These are phyloP conservation scores for Aleadryas rufinucha DNA, from an alignment of 2,113 vertebrate species.

Conservation along the genomic window DNA sequence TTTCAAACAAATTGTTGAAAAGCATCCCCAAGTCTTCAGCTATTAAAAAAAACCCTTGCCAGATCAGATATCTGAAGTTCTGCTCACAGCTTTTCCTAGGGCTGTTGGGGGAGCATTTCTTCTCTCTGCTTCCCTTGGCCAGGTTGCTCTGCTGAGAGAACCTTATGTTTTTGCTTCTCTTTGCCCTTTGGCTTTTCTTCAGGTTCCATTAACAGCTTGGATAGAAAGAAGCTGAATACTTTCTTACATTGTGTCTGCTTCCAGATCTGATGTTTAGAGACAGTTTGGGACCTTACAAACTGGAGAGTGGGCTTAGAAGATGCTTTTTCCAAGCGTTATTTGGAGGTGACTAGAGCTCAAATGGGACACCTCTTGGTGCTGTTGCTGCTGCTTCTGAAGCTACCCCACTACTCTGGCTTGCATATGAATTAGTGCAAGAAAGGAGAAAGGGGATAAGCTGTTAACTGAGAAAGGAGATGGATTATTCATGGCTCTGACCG, in stretches of 20 bases:
- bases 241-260: background rate
- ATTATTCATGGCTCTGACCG: background rate
- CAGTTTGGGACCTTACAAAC: background rate
- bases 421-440: background rate
- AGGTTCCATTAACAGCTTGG: background rate
- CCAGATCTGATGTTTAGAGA: background rate
- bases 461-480: background rate
- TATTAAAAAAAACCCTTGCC: background rate
- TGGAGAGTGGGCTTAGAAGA: background rate
- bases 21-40: background rate
- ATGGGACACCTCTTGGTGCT: background rate
- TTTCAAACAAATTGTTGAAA: constrained; percentile 2
- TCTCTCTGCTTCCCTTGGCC: background rate
- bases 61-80: background rate
- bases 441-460: background rate
- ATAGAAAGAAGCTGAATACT: background rate
- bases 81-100: background rate
- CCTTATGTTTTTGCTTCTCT: background rate
- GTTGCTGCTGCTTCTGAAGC: background rate
- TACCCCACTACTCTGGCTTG: background rate
- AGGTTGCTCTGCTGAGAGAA: background rate
- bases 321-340: background rate
- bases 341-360: background rate
- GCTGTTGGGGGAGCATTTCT: background rate
- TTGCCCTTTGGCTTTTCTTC: background rate